Base-by-base conservation (phyloP, 1,140 invertebrate genomes). In the Dinothrombium tinctorium region DNA sequence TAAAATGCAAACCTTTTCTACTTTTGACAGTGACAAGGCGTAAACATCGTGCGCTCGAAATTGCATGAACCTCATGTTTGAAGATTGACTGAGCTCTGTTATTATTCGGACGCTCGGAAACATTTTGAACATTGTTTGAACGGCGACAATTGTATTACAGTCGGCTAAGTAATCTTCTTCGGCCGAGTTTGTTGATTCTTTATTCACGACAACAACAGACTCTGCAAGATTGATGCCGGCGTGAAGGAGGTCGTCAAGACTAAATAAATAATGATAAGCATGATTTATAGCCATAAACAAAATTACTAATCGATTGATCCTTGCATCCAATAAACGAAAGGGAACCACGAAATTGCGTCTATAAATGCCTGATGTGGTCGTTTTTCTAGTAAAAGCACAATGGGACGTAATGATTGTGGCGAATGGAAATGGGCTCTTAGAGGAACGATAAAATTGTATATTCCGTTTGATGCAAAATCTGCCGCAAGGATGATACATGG, bases 21-120 rank as follows among this genome's bases (percentile, higher is more conserved):
- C 86, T 70, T 94, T 92, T 49, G 84, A 92, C 22, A 95, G 70
- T 57, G 90, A 82, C 33, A 94, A 65, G 4, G 87, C 84, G 57
- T 94, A 95, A 54, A 81, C 78, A 62, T 98, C 89, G 56, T 90
- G 81, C 12, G 89, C 87, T 49, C 86, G 64, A 60, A 98, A 98
- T 65, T 95, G 86, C 84, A 95, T 95, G 56, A 98, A 98, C 49
- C 89, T 69, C 89, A 98, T 96, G 58, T 98, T 98, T 32, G 82
- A 86, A 14, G 84, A 87, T 56, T 95, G 87, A n/a, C 82, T 86
- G 37, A 96, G 62, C 61, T 96, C 90, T 21, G 89, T 95, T 53
- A 95, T 94, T 52, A 90, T 92, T 60, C 86, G 82, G 51, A 92
- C 89, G 51, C 77, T 86, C 11, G 89, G 89, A 63, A 95, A 95